Evolutionary conservation across 1,140 invertebrate species (phyloP), one percentile per base, ranked within the genome.

Genomic region (Coboldia fuscipes): DNA sequence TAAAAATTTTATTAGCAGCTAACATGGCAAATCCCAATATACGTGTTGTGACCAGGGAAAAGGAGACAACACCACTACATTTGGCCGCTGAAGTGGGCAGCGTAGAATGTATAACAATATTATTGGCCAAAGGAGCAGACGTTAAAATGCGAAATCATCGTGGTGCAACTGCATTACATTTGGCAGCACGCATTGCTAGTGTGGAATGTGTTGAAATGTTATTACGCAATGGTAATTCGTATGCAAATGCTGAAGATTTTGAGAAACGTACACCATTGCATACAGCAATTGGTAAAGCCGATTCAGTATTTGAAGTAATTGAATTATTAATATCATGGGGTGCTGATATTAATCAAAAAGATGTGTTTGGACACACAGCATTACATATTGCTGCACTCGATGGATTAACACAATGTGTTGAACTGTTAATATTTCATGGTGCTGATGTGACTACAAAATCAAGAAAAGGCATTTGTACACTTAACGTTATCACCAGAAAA

Each of bases 321-420:
- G 76, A 80, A 45, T 66, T 67, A 0, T 52, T 83, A 3, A 69
- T 83, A 14, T 68, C 64, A 39, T 76, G 74, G 62, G 76, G 75
- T 6, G 76, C 80, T 3, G 72, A 85, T 43, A 75, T 88, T 0
- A 86, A 89, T 48, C 66, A 72, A 27, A 73, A 78, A 42, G 85
- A 92, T 44, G 75, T 79, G 38, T 86, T 84, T 44, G 85, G 85
- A 0, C 88, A 86, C 48, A 84, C 83, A 0, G 79, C 85, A 1
- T 57, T 92, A 12, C 86, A 90, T 48, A 66, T 90, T 27, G 83
- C 83, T 4, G 81, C 84, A 5, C 51, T 83, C 0, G 82, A 84
- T 47, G 80, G 82, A 20, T 56, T 83, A n/a, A 77, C 77, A 0
- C 72, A 75, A 39, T 82, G 78, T 44, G 81, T 84, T 0, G 74